Evolutionary conservation across 2,888 invertebrate genomes (phyloP).

Genomic region (Morpho helenor): DNA sequence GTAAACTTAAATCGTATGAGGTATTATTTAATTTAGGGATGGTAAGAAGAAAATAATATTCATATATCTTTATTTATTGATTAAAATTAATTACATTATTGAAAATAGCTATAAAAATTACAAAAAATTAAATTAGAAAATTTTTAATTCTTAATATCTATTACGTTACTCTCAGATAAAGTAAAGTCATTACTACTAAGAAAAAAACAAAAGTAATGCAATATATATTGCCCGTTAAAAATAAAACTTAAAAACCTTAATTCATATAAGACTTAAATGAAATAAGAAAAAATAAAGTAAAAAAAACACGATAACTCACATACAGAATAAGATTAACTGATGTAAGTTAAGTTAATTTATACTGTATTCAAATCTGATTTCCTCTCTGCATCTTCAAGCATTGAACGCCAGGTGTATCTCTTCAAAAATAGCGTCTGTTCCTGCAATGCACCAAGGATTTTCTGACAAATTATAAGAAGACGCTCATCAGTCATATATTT

Average conservation of each 20-base stretch:
- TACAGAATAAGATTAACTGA: background rate
- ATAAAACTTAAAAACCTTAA: background rate
- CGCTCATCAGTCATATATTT: constrained; percentile 46
- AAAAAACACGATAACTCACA: background rate
- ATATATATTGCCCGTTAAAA: background rate
- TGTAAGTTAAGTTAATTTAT: background rate
- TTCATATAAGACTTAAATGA: too few species aligned
- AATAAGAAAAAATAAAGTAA: too few species aligned
- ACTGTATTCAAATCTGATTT: background rate
- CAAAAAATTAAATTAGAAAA: too few species aligned
- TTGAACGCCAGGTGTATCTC: constrained; percentile 35
- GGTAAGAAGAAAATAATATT: too few species aligned
- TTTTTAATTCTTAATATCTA: too few species aligned
- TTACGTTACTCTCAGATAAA: too few species aligned
- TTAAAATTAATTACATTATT: too few species aligned
- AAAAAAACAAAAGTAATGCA: background rate
- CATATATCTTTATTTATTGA: too few species aligned
- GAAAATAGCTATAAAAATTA: too few species aligned
- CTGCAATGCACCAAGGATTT: constrained; percentile 56
- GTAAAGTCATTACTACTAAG: too few species aligned
- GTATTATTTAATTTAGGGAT: too few species aligned
- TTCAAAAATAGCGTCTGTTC: constrained; percentile 54
- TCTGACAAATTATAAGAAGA: constrained; percentile 51
- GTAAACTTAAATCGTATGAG: too few species aligned
- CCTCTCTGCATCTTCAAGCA: constrained; percentile 33